Conservation (phyloP, 2,888 invertebrate species). For the Hirtodrosophila confusa region DNA sequence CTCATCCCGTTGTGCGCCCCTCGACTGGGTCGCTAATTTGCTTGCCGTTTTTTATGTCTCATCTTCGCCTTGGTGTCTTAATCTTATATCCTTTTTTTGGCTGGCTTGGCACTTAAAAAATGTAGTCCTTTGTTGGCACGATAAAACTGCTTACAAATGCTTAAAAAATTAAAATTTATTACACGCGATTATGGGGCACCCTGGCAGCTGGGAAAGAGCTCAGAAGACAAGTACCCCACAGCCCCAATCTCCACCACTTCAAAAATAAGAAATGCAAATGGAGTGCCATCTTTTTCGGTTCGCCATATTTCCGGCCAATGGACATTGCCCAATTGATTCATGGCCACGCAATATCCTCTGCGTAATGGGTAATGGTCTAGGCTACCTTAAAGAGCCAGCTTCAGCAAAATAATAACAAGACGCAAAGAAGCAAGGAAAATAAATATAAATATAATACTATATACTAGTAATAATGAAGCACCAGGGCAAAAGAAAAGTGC, state of each 20-base stretch:
- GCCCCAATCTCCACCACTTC: neutral
- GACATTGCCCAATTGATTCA: slow-evolving; percentile 78
- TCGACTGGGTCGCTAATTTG: slow-evolving; percentile 69
- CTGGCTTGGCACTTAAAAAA: slow-evolving; percentile 74
- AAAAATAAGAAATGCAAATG: slow-evolving; percentile 59
- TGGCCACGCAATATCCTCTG: slow-evolving; percentile 77
- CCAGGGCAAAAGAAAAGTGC: slow-evolving; percentile 60
- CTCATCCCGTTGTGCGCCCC: slow-evolving; percentile 6
- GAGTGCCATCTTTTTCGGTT: slow-evolving; percentile 57
- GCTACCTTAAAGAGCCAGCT: slow-evolving; percentile 71
- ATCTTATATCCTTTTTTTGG: slow-evolving; percentile 73
- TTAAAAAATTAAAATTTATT: slow-evolving; percentile 82
- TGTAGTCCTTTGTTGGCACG: slow-evolving; percentile 72
- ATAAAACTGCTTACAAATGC: slow-evolving; percentile 81
- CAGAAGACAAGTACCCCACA: slow-evolving; percentile 14
- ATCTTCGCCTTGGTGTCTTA: slow-evolving; percentile 69
- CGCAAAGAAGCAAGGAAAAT: slow-evolving; percentile 45
- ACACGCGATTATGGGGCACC: slow-evolving; percentile 72
- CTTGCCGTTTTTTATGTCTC: slow-evolving; percentile 69
- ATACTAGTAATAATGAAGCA: slow-evolving; percentile 70
- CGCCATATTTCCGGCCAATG: slow-evolving; percentile 72
- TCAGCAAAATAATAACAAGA: slow-evolving; percentile 63
- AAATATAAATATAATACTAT: slow-evolving; percentile 68
- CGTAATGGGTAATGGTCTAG: slow-evolving; percentile 64
- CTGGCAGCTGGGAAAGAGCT: slow-evolving; percentile 10